These are phyloP conservation scores for Oxystoma pomonae DNA, from an alignment of 2,888 invertebrate genomes.

Conservation along the genomic window DNA sequence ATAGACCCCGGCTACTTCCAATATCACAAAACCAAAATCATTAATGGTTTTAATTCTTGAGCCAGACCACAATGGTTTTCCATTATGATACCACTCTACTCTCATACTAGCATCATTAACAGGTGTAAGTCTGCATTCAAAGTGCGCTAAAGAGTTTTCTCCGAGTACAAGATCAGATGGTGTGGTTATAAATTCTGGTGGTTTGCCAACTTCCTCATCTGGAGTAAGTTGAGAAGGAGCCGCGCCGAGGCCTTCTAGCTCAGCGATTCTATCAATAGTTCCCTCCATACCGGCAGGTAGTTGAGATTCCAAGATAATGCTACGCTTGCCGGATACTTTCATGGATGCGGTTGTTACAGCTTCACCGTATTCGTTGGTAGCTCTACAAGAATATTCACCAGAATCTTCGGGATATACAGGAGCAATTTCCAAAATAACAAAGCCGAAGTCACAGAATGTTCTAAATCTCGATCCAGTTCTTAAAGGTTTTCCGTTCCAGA, in stretches of 20 bases:
- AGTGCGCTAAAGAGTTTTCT: slow-evolving; percentile 88
- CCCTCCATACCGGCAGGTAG: slow-evolving; percentile 91
- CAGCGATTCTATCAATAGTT: slow-evolving; percentile 89
- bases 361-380: slow-evolving; percentile 84
- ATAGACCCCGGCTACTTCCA: slow-evolving; percentile 93
- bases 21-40: slow-evolving; percentile 95
- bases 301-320: slow-evolving; percentile 88
- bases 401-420: slow-evolving; percentile 97
- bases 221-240: slow-evolving; percentile 62
- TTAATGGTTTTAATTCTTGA: slow-evolving; percentile 93
- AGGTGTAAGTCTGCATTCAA: slow-evolving; percentile 85
- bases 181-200: slow-evolving; percentile 86
- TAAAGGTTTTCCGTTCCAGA: slow-evolving; percentile 87
- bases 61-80: slow-evolving; percentile 85
- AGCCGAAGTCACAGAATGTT: slow-evolving; percentile 97
- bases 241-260: slow-evolving; percentile 80
- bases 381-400: slow-evolving; percentile 86
- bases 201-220: slow-evolving; percentile 80
- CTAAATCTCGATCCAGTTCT: slow-evolving; percentile 89
- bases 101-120: slow-evolving; percentile 90
- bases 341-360: slow-evolving; percentile 86
- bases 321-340: slow-evolving; percentile 88
- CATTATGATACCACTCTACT: slow-evolving; percentile 98
- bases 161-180: slow-evolving; percentile 78
- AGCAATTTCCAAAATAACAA: slow-evolving; percentile 94